These are phyloP conservation scores for Epinephelus malabaricus DNA, from an alignment of 2,797 vertebrate species.

Conservation along the genomic window DNA sequence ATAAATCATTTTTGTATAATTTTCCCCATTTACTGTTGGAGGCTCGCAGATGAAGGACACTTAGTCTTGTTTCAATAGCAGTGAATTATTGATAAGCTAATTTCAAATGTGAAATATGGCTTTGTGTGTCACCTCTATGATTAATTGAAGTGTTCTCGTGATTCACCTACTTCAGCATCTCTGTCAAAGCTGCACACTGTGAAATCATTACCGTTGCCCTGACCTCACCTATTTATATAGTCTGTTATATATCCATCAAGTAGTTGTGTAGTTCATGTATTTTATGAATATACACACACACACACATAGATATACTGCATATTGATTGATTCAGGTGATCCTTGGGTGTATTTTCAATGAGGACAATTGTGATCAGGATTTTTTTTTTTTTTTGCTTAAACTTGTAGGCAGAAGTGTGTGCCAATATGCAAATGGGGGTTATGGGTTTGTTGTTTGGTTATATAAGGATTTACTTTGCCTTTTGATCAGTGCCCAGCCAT, in stretches of 20 bases:
- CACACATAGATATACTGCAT: not conserved
- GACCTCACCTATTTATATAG: conserved; percentile 24
- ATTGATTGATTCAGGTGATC: not conserved
- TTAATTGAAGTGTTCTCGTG: conserved; percentile 78
- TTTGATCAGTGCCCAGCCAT: not conserved
- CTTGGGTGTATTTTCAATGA: not conserved
- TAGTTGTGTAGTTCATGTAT: conserved; percentile 1
- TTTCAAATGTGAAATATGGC: conserved; percentile 85
- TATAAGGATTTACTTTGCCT: not conserved
- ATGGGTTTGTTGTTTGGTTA: not conserved
- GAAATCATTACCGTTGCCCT: conserved; percentile 37
- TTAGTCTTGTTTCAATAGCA: conserved; percentile 81
- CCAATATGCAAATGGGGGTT: no score
- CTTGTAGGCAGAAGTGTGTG: not conserved
- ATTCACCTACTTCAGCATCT: conserved; percentile 74
- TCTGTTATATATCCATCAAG: not conserved
- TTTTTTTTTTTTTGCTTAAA: not conserved
- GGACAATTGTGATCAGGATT: conserved; percentile 5
- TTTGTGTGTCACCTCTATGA: conserved; percentile 79
- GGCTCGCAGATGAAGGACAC: conserved; percentile 77
- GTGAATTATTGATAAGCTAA: conserved; percentile 89
- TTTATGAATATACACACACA: not conserved
- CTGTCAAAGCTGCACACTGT: conserved; percentile 53
- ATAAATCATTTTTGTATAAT: conserved; percentile 71
- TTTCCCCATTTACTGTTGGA: conserved; percentile 63